Conservation (phyloP, 2,113 vertebrate genomes). For the Petaurus breviceps region DNA sequence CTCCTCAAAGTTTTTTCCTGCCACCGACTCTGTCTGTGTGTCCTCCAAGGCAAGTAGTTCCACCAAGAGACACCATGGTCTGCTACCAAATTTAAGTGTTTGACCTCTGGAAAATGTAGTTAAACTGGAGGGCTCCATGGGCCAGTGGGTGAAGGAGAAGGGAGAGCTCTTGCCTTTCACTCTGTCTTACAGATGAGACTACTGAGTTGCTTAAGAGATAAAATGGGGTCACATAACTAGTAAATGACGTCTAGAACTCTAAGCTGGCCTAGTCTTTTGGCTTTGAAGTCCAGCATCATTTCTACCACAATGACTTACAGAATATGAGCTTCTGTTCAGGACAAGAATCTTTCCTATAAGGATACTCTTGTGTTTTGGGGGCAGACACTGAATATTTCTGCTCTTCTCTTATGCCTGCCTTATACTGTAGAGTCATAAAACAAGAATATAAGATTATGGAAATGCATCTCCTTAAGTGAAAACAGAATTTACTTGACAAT, state of each 20-base stretch:
- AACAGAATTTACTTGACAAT: constrained; percentile 43
- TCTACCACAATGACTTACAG: not conserved
- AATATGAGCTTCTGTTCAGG: not conserved
- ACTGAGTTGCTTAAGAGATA: not conserved
- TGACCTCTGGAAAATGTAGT: not conserved
- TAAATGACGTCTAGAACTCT: not conserved
- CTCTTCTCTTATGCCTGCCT: constrained; percentile 4
- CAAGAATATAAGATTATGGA: not conserved
- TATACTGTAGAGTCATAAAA: not conserved
- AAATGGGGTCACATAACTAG: not conserved
- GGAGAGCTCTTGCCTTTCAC: not conserved
- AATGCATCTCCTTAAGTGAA: not conserved
- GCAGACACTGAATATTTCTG: constrained; percentile 16
- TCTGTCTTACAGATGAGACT: not conserved
- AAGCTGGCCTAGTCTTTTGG: not conserved
- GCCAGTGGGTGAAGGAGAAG: not conserved
- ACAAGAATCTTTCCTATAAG: not conserved
- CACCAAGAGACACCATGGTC: not conserved
- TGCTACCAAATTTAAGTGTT: not conserved
- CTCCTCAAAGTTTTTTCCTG: not conserved
- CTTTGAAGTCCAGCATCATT: not conserved
- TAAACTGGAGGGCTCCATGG: not conserved
- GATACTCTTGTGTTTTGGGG: not conserved
- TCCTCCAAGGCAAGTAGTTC: not conserved
- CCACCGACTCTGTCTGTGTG: not conserved